phyloP scores from a whole-genome alignment of 2,113 vertebrate species.

The Sceloporus undulatus region DNA sequence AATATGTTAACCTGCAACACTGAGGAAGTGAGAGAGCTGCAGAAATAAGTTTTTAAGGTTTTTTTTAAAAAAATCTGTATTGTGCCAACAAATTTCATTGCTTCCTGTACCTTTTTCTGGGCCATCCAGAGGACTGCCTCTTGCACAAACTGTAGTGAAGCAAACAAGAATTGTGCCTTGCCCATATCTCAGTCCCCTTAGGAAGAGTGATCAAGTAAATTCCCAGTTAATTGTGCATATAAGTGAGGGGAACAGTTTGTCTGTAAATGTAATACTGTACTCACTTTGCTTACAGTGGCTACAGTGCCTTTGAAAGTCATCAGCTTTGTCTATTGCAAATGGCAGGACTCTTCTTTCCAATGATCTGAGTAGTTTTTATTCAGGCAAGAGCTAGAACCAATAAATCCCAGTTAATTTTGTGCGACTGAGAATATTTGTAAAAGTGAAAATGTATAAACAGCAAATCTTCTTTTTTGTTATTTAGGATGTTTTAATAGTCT shows the following conservation, averaged over 20 bases:
- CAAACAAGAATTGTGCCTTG: neutral
- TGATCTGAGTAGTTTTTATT: neutral
- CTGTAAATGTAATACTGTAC: neutral
- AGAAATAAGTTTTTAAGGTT: conserved; percentile 48
- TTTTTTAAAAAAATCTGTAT: neutral
- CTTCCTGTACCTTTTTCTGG: neutral
- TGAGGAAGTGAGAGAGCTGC: conserved; percentile 73
- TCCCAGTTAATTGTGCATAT: neutral
- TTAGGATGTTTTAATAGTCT: neutral
- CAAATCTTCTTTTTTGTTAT: neutral
- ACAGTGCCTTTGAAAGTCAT: conserved; percentile 2
- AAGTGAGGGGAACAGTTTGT: neutral
- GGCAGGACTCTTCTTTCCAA: neutral
- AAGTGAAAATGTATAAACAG: neutral
- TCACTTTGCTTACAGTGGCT: neutral
- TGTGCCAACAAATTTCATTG: neutral
- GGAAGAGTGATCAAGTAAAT: neutral
- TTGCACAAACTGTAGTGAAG: neutral
- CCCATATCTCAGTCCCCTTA: too few relatives aligned
- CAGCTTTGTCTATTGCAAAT: neutral
- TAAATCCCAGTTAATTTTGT: neutral
- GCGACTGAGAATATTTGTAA: neutral
- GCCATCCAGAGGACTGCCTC: neutral
- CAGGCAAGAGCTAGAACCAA: neutral
- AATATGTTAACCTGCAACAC: conserved; percentile 75